Evolutionary conservation across 2,113 vertebrate genomes (phyloP), one percentile per base, ranked within the genome.

Genomic region (Cervus canadensis): DNA sequence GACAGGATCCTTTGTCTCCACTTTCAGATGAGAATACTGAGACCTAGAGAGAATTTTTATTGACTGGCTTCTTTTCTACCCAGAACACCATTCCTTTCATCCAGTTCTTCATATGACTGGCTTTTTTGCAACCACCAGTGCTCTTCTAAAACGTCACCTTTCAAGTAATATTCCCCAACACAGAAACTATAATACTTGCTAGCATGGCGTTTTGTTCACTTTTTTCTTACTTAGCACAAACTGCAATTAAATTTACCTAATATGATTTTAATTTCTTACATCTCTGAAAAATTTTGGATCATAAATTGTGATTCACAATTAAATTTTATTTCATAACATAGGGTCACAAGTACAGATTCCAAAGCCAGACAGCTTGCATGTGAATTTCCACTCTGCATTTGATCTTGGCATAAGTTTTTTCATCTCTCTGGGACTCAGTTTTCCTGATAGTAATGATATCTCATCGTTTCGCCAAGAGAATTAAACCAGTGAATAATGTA

Each of bases 1-100:
- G 74, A 87, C 8, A 95, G 21, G 74, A 57, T 88, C 25, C 48
- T 30, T 30, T 92, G 15, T 43, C 50, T 36, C 56, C 57, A 86
- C 71, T 95, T 97, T 92, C 67, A 97, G 21, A 76, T 86, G 43
- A 96, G 43, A 96, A 95, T 59, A 96, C n/a, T 50, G 26, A 94
- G 33, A 23, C n/a, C 23, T 36, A 96, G 25, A 36, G 45, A 82
- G 30, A 87, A 83, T 71, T 91, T 88, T 95, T 59, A 82, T 62
- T 94, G 52, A 6, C 62, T 94, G 48, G 25, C 36, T 74, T 95
- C 59, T 54, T 92, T 94, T 91, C 95, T 92, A 89, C 12, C 57
- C 33, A 90, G 87, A 94, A 96, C 5, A 94, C 36, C 54, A 93
- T 78, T 97, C 74, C 43, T 96, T 96, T 87, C 83, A 91, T 83